Conservation (phyloP, 2,113 vertebrate genomes). For the Pteronura brasiliensis region DNA sequence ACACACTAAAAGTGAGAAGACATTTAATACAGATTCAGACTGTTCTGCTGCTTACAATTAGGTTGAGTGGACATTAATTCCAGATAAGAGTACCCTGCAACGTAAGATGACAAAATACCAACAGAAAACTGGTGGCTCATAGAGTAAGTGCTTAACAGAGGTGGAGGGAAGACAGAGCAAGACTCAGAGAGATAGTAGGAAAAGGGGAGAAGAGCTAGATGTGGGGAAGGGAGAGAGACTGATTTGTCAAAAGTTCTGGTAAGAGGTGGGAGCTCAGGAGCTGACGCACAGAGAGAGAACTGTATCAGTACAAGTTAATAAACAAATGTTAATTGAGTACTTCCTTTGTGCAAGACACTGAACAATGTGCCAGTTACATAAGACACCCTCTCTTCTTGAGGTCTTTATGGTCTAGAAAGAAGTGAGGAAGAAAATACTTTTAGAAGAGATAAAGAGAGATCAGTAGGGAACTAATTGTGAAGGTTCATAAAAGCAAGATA, state of each 20-base stretch:
- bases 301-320: neutral
- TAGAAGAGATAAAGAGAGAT: neutral
- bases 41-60: accelerated
- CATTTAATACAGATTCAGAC: neutral
- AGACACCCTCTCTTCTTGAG: neutral
- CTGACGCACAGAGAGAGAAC: no score
- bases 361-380: neutral
- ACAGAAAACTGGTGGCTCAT: neutral
- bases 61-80: neutral
- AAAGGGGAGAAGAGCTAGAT: neutral
- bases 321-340: neutral
- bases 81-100: neutral
- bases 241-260: no score
- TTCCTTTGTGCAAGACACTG: neutral
- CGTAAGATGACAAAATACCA: neutral
- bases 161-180: neutral
- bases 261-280: no score
- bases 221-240: neutral
- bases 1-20: accelerated
- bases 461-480: neutral
- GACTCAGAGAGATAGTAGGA: neutral
- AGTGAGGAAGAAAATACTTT: neutral
- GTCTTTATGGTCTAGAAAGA: neutral
- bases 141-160: neutral
- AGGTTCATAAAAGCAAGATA: neutral